Percentiles rank a stretch among this genome's conserved stretches.
Evolutionary conservation across 2,888 invertebrate species (phyloP).

Genomic region (Molorchus minor): DNA sequence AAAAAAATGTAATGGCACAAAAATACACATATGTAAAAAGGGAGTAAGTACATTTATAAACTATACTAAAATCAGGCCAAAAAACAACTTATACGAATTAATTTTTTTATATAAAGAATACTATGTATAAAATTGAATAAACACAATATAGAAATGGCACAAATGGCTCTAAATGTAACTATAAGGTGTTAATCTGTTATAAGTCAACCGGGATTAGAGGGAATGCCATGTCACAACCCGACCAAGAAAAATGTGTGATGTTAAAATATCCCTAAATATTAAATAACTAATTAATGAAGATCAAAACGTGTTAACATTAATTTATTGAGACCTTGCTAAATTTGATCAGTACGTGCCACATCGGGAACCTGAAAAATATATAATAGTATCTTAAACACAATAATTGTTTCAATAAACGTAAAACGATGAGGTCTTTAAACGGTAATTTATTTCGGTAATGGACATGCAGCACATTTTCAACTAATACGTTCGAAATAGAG

Average conservation of each 20-base stretch:
- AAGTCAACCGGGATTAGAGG: slow-evolving; percentile 37
- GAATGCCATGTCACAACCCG: slow-evolving; percentile 48
- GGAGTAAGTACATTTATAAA: slow-evolving; percentile 39
- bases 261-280: slow-evolving; percentile 21
- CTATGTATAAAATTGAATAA: slow-evolving; percentile 28
- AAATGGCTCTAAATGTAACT: slow-evolving; percentile 37
- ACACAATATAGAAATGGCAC: slow-evolving; percentile 41
- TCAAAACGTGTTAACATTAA: slow-evolving; percentile 19
- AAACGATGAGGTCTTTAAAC: too few species aligned
- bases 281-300: slow-evolving; percentile 25
- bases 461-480: too few species aligned
- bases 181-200: slow-evolving; percentile 33
- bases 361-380: slow-evolving; percentile 33
- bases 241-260: slow-evolving; percentile 31
- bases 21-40: slow-evolving; percentile 41
- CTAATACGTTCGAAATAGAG: too few species aligned
- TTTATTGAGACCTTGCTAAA: slow-evolving; percentile 24
- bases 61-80: slow-evolving; percentile 31
- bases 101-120: slow-evolving; percentile 24
- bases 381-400: too few species aligned
- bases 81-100: slow-evolving; percentile 25
- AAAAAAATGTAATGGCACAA: slow-evolving; percentile 47
- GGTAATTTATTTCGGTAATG: too few species aligned
- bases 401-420: too few species aligned
- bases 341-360: slow-evolving; percentile 36